phyloP scores from a whole-genome alignment of 23 tunicate species.

The Halocynthia roretzi region DNA sequence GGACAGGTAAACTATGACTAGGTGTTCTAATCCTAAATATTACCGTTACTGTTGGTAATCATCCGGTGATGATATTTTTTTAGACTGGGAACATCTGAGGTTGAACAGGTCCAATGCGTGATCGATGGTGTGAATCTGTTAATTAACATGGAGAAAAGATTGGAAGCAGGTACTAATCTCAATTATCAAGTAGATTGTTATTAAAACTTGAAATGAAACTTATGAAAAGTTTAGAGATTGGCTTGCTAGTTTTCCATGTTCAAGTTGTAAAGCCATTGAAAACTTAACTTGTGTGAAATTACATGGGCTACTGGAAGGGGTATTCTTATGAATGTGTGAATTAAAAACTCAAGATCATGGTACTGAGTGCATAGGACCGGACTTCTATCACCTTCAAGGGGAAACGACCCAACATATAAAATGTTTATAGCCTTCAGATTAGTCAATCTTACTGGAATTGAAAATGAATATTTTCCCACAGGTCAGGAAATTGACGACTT shows the following conservation, averaged over 20 bases:
- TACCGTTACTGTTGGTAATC: not conserved
- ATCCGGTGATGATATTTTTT: not conserved
- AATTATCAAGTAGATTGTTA: not conserved
- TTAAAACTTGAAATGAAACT: not conserved
- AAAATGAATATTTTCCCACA: not conserved
- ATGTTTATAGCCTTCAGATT: too few species aligned
- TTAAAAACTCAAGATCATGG: too few species aligned
- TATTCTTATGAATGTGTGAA: too few species aligned
- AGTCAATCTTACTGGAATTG: too few species aligned
- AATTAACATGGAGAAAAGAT: conserved; percentile 63
- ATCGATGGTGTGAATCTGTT: conserved; percentile 80
- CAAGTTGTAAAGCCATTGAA: not conserved
- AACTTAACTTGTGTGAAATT: not conserved
- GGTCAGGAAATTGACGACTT: conserved; percentile 66
- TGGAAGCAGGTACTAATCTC: conserved; percentile 49
- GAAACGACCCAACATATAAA: too few species aligned
- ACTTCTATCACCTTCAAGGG: too few species aligned
- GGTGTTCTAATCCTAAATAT: not conserved
- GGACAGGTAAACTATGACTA: conserved; percentile 32
- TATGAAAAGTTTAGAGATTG: not conserved
- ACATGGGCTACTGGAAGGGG: too few species aligned
- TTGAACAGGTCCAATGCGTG: conserved; percentile 81
- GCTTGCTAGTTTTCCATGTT: not conserved
- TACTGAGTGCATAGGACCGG: too few species aligned
- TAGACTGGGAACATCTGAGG: conserved; percentile 78